Base-by-base conservation (phyloP, 2,113 vertebrate genomes). In the Daphoenositta chrysoptera region DNA sequence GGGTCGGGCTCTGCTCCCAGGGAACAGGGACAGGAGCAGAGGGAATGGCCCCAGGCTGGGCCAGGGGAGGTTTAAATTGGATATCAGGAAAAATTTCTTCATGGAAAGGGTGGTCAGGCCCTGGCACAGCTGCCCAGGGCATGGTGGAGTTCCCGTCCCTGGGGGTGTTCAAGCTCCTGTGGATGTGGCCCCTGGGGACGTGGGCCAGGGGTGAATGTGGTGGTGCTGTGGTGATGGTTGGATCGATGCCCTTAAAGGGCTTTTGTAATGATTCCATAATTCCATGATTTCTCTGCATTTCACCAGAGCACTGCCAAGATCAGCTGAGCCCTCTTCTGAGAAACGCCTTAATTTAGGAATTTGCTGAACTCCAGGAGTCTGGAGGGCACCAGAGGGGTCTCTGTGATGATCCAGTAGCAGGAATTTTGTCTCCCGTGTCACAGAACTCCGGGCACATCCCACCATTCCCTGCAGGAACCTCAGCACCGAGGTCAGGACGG, bases 61-160 rank as follows among this genome's bases (percentile, higher is more conserved):
- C 33, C 33, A 27, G 33, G 19, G 54, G 18, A 58, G 26, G 31
- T 1, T 4, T 11, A 44, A 6, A 5, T 1, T 22, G 24, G 40
- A 30, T 7, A 45, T 22, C 1, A 0, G 19, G 18, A 10, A n/a
- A 27, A 12, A 30, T 22, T 58, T 1, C 20, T 30, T 24, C 21
- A 18, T 39, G 20, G 44, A 14, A 48, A 48, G 2, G n/a, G 9
- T 37, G 11, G 6, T 26, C n/a, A 23, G 9, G 42, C 72, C 5
- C 13, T 58, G n/a, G 42, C 3, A 47, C 14, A 22, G 26, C 53
- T 73, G 33, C 71, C 71, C 42, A 37, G n/a, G n/a, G 19, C n/a
- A 45, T 3, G 16, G 4, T 20, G 28, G 35, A 37, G 23, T 37
- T 3, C 15, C 23, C 23, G 18, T 60, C 57, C n/a, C 23, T 37